Base-by-base conservation (phyloP, 2,888 invertebrate genomes). In the Andrena chrysosceles region DNA sequence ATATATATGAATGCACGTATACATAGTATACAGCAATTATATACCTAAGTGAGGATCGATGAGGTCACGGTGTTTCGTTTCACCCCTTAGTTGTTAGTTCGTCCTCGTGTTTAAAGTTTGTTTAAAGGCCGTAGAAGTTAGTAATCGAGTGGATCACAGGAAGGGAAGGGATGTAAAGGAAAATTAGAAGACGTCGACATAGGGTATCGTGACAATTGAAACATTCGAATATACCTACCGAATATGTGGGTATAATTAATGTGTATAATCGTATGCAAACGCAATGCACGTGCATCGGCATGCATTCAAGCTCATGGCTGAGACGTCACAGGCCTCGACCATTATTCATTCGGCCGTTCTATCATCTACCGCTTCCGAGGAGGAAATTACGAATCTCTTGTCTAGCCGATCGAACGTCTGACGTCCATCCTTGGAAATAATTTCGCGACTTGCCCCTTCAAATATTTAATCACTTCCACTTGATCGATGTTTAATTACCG, bases 291-390 rank as follows among this genome's bases (percentile, higher is more conserved):
- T 26, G 66, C 31, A 49, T 54, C 59, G 35, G 52, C 66, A 63
- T 72, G 69, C 72, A 72, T 70, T 73, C 59, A 33, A 42, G 52
- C 33, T 59, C 74, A 26, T 52, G 64, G 60, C 54, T 13, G 75
- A 87, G 81, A 86, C 81, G 87, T 83, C 76, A 66, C 42, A 48
- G 56, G 48, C 87, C 82, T 49, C 75, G 52, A 10, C 72, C 68
- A 87, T 86, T 78, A 87, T 76, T 86, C 86, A 86, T 73, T 75
- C 70, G 42, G 67, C 54, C 74, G 67, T 74, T 81, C 87, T 84
- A 85, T 85, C 72, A 63, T 77, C 64, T n/a, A 48, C 68, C 67
- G 59, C 56, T 86, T 87, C 70, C 77, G 75, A 10, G 33, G 59
- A 73, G 84, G 76, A 79, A 84, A 86, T 86, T 87, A 78, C 70